Evolutionary conservation across 2,888 invertebrate species (phyloP).

Genomic region (Quadroppia sp.): DNA sequence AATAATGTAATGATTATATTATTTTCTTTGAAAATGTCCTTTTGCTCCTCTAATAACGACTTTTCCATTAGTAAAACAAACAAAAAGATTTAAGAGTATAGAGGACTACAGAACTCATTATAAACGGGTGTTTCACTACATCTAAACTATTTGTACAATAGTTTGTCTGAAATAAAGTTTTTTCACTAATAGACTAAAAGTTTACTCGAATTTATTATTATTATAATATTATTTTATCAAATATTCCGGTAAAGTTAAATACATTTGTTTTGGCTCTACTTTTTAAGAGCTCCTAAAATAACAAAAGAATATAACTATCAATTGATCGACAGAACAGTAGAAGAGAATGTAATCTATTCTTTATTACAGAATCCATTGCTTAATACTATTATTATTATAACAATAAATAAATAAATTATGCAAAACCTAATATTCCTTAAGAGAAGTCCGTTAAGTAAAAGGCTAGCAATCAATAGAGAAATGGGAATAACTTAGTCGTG

Average conservation of each 20-base stretch:
- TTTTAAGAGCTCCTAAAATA: conserved; percentile 18
- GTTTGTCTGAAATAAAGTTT: neutral
- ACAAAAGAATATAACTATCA: conserved; percentile 18
- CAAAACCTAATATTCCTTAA: conserved; percentile 34
- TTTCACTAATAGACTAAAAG: conserved; percentile 14
- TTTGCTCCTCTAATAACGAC: conserved; percentile 35
- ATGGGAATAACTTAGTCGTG: conserved; percentile 24
- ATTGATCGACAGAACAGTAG: neutral
- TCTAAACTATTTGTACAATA: conserved; percentile 20
- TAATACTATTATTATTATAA: conserved; percentile 36
- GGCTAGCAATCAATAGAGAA: conserved; percentile 35
- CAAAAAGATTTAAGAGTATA: conserved; percentile 30
- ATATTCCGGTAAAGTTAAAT: conserved; percentile 7
- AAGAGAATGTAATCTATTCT: conserved; percentile 25
- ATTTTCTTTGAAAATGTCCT: conserved; percentile 36
- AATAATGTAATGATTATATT: conserved; percentile 37
- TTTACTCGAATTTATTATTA: conserved; percentile 21
- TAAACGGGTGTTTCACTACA: neutral
- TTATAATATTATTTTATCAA: conserved; percentile 19
- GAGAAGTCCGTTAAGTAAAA: conserved; percentile 37
- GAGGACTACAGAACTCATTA: conserved; percentile 14
- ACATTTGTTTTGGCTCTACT: neutral
- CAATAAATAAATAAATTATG: conserved; percentile 37
- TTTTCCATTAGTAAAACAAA: conserved; percentile 39
- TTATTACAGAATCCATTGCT: conserved; percentile 19